Percentiles rank a stretch among this genome's conserved stretches.
Evolutionary conservation across 2,888 invertebrate genomes (phyloP).

Genomic region (Aelia acuminata): DNA sequence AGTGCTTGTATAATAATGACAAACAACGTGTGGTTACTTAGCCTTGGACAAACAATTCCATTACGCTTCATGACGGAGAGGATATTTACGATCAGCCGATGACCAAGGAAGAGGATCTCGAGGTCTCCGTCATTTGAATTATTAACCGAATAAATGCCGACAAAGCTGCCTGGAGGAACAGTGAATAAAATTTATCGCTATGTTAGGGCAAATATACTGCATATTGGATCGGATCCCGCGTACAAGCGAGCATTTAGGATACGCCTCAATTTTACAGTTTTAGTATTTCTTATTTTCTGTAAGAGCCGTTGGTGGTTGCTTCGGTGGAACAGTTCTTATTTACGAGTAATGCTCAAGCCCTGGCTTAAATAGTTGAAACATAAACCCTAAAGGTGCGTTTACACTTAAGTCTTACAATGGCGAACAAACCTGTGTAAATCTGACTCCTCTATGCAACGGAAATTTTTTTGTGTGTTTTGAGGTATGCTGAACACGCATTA

Average conservation of each 20-base stretch:
- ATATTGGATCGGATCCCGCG: background rate
- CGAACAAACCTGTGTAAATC: too few species aligned
- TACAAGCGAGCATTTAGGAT: background rate
- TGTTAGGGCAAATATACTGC: conserved; percentile 25
- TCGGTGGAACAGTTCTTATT: background rate
- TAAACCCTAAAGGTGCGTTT: background rate
- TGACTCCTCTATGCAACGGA: too few species aligned
- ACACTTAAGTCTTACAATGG: too few species aligned
- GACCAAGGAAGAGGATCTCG: background rate
- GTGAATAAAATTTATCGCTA: background rate
- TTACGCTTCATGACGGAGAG: background rate
- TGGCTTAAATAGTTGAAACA: background rate
- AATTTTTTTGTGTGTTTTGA: too few species aligned
- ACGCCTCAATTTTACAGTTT: conserved; percentile 17
- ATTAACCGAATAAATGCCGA: conserved; percentile 34
- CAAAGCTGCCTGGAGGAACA: conserved; percentile 3
- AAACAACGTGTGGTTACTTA: conserved; percentile 1
- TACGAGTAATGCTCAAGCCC: background rate
- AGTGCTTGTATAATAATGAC: background rate
- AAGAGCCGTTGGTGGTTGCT: background rate
- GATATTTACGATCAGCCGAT: conserved; percentile 17
- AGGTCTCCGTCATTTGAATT: conserved; percentile 1
- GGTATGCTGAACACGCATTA: too few species aligned
- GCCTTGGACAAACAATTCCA: conserved; percentile 33
- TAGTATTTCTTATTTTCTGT: conserved; percentile 17